Evolutionary conservation across 2,797 vertebrate genomes (phyloP), one percentile per base, ranked within the genome.

Genomic region (Chaetophractus vellerosus): DNA sequence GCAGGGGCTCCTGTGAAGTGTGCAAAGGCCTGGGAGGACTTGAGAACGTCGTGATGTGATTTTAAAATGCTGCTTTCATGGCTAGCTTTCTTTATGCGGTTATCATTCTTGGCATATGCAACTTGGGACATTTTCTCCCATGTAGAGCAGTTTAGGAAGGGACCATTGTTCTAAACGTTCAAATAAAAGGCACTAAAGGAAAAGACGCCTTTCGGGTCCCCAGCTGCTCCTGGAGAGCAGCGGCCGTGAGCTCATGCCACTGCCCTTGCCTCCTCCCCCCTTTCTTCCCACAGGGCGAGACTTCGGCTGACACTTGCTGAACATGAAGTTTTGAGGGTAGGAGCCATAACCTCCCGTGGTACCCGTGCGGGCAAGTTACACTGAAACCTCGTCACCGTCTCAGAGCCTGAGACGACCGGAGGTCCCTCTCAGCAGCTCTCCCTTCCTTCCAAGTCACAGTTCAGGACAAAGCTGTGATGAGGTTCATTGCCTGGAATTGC

Each of bases 21-120:
- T 1, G 2, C 0, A 0, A 59, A 24, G 19, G 52, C 21, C 12
- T 19, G 0, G 36, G 33, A 31, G 28, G 33, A 1, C 0, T 0
- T 6, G 59, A n/a, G 28, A 21, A 24, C 71, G 26, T 38, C 2
- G 24, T 5, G 21, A 1, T 4, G 45, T 36, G 2, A 8, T 36
- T 78, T 23, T 19, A 9, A 11, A 33, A 21, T 41, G 12, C 6
- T 6, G 18, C 14, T n/a, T 41, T 33, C 10, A 3, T 3, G 9
- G 7, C 15, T 7, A 2, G 19, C 28, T 50, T 18, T 11, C 64
- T 1, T 66, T 0, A 5, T 0, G 12, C 11, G 1, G 61, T 28
- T n/a, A 64, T 5, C 59, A 55, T 24, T 9, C 6, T 33, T 38
- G 28, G 11, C 2, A 0, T 4, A 7, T 1, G n/a, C 26, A 12